Base-by-base conservation (phyloP, 2,797 vertebrate species). In the Tiaroga cobitis region DNA sequence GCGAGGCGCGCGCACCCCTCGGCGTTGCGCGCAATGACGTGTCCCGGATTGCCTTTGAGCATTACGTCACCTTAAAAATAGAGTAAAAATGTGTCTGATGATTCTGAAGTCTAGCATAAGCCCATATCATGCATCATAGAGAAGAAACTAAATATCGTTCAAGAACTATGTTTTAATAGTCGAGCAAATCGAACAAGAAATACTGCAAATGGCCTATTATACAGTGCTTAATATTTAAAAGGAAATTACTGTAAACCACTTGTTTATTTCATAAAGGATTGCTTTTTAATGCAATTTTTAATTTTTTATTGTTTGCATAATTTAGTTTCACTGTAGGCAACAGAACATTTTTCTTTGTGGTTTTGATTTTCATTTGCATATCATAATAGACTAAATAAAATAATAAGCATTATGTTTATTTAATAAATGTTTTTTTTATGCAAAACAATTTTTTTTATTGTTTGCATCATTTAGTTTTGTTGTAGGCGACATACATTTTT, bases 61-160 rank as follows among this genome's bases (percentile, higher is more conserved):
- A 90, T 90, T 89, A 90, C 88, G 90, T 90, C 90, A 90, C 83
- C 80, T 59, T 84, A 8, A 39, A 39, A 86, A 90, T 34, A 87
- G 82, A 80, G 87, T 82, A 79, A 74, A 78, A 69, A 41, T 67
- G 77, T 80, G 29, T 75, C 81, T 76, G 61, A 59, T 80, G 74
- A 49, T 49, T 5, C 49, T 72, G 83, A n/a, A 51, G 74, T 77
- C 78, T 67, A n/a, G 29, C 69, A 74, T 74, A 74, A 82, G 74
- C 4, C 24, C 10, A 65, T 13, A 34, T 49, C 46, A 15, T 29
- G 29, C 4, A 73, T n/a, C 7, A 68, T 19, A 68, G 18, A 73
- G 51, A 3, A 39, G 79, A 18, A 34, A 11, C 69, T 61, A 16
- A 73, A 61, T 5, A 32, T 46, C 59, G 51, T 32, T 61, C 16